Conservation (phyloP, 2,797 vertebrate species). For the Strix occidentalis region DNA sequence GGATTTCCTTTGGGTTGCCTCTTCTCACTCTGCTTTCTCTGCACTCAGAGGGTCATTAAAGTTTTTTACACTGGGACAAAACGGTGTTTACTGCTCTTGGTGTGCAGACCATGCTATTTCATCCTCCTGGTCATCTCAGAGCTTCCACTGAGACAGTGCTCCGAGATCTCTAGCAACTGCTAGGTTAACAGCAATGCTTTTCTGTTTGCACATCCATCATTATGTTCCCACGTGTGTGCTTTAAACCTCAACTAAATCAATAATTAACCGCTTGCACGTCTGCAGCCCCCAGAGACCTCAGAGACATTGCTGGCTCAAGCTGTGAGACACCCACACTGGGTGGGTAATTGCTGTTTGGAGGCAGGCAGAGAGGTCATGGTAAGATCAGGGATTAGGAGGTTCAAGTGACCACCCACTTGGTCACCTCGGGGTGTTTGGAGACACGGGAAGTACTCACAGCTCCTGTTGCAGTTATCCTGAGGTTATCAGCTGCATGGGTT, state of each 20-base stretch:
- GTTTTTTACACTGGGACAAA: background rate
- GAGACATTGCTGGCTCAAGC: background rate
- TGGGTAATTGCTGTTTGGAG: background rate
- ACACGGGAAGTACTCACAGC: background rate
- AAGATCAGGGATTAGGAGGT: background rate
- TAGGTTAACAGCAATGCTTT: background rate
- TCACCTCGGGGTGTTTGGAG: background rate
- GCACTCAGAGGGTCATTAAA: background rate
- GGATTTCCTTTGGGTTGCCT: background rate
- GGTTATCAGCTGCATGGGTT: background rate
- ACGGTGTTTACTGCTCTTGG: background rate
- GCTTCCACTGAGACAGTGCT: background rate
- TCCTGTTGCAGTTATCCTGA: background rate
- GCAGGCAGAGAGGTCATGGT: background rate
- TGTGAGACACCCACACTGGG: rapidly evolving
- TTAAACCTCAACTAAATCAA: background rate
- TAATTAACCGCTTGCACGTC: background rate
- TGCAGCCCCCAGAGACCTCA: background rate
- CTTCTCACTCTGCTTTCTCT: background rate
- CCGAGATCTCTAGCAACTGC: background rate
- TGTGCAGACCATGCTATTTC: background rate
- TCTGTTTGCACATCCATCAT: background rate
- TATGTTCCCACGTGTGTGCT: background rate
- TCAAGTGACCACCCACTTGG: background rate
- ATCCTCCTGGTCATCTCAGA: background rate